Conservation (phyloP, 2,113 vertebrate species). For the Lathamus discolor region DNA sequence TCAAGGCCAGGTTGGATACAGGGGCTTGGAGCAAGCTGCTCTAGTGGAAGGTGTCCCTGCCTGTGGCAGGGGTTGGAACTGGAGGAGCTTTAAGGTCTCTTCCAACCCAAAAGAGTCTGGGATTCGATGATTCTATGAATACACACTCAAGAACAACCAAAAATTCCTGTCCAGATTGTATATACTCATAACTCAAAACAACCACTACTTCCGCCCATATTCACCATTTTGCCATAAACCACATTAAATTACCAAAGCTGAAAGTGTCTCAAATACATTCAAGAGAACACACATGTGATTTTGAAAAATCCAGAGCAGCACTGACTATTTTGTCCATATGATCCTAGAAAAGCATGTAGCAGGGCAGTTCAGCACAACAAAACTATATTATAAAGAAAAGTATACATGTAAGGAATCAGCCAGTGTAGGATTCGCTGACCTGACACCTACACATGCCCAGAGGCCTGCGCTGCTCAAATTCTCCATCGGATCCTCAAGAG, state of each 20-base stretch:
- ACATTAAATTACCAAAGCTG: not conserved
- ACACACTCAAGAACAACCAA: not conserved
- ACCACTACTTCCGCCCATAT: not conserved
- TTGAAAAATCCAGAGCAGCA: not conserved
- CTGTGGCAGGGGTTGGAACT: not conserved
- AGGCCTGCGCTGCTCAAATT: not conserved
- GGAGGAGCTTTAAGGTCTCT: not conserved
- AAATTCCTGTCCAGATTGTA: not conserved
- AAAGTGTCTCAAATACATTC: not conserved
- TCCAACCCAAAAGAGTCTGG: not conserved
- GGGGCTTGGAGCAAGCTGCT: not conserved
- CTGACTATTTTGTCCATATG: not conserved
- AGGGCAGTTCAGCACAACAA: not conserved
- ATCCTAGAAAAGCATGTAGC: not conserved
- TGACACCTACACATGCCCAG: not conserved
- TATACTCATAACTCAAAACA: accelerated
- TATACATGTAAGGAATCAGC: not conserved
- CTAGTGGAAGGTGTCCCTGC: not conserved
- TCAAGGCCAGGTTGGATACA: no score
- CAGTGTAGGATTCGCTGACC: not conserved
- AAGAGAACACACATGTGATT: not conserved
- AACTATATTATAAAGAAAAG: not conserved
- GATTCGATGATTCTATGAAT: not conserved
- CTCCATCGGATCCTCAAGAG: not conserved
- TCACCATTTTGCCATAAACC: not conserved